Evolutionary conservation across 2,113 vertebrate genomes (phyloP).

Genomic region (Elanus axillaris): DNA sequence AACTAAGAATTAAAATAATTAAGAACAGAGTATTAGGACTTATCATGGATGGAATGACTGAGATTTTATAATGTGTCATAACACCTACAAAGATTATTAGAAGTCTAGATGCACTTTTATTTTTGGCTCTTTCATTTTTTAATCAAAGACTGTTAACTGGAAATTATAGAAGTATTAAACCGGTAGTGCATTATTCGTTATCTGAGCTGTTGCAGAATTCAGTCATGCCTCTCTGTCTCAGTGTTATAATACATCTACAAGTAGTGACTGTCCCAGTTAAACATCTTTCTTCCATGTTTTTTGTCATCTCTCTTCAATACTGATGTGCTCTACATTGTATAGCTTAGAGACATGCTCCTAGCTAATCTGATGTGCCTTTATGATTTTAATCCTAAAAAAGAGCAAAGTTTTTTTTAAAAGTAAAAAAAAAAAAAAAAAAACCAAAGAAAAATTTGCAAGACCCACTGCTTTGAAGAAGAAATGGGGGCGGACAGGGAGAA

Average conservation of each 20-base stretch:
- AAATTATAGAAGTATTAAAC: neutral
- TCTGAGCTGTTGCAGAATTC: neutral
- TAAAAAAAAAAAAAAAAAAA: neutral
- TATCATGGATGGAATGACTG: neutral
- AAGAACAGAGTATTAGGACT: neutral
- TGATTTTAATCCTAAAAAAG: neutral
- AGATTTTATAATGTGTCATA: neutral
- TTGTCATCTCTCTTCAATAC: neutral
- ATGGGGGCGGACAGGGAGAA: rapidly evolving
- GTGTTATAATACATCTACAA: neutral
- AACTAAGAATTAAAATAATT: neutral
- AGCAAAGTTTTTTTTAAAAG: neutral
- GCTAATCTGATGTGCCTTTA: neutral
- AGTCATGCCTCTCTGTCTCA: neutral
- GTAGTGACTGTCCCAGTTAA: neutral
- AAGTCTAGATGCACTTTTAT: neutral
- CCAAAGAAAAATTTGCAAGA: neutral
- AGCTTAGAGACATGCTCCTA: neutral
- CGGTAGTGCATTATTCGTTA: neutral
- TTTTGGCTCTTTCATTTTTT: neutral
- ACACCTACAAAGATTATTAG: neutral
- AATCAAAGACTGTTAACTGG: neutral
- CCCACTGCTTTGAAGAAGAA: neutral
- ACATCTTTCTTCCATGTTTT: neutral
- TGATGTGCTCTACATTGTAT: neutral